Conservation (phyloP, 1,140 invertebrate species). For the Drosophila murphyi region DNA sequence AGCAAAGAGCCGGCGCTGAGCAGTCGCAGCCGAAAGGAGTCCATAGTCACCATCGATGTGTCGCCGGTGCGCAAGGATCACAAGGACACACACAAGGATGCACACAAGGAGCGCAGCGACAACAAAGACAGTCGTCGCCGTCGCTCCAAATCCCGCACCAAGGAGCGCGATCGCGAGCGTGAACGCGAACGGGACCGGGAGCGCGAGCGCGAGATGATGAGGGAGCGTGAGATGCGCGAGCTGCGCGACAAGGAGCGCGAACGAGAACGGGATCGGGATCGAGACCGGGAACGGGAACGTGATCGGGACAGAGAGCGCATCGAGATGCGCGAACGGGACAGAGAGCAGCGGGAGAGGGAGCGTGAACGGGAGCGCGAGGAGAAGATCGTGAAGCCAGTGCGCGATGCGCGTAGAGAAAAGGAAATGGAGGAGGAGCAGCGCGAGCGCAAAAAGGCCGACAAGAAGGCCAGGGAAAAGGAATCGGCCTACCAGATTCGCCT, state of each 20-base stretch:
- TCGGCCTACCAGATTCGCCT: conserved; percentile 94
- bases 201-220: conserved; percentile 64
- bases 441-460: conserved; percentile 95
- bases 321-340: conserved; percentile 78
- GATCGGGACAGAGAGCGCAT: conserved; percentile 85
- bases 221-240: conserved; percentile 78
- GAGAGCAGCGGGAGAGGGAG: conserved; percentile 83
- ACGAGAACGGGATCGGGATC: conserved; percentile 83
- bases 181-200: conserved; percentile 84
- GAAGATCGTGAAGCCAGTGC: conserved; percentile 85
- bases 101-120: conserved; percentile 71
- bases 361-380: conserved; percentile 85
- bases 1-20: conserved; percentile 1
- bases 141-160: conserved; percentile 84
- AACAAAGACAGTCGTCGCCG: conserved; percentile 62
- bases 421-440: conserved; percentile 96
- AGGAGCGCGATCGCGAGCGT: conserved; percentile 82
- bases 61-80: conserved; percentile 76
- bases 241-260: conserved; percentile 86
- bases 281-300: conserved; percentile 85
- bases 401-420: conserved; percentile 90
- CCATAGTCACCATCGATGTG: conserved; percentile 47
- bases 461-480: conserved; percentile 96
- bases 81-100: conserved; percentile 68
- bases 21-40: conserved; percentile 57